Evolutionary conservation across 2,888 invertebrate species (phyloP).

Genomic region (Penaeus monodon): DNA sequence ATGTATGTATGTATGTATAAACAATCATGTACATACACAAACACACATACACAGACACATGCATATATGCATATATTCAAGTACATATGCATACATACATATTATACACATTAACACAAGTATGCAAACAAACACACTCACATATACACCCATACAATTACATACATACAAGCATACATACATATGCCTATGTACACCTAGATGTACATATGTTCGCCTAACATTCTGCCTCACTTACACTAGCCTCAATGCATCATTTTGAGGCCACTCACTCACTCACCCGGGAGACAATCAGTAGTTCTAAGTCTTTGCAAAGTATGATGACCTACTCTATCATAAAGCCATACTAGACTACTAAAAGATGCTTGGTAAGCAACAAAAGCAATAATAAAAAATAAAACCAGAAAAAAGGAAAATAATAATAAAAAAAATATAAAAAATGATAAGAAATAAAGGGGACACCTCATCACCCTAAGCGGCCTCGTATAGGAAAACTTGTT

Average conservation of each 20-base stretch:
- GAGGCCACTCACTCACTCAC: constrained; percentile 32
- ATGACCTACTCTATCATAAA: constrained; percentile 46
- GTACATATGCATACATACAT: no score
- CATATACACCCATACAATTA: no score
- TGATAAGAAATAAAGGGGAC: background rate
- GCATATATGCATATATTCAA: no score
- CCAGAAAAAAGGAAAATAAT: background rate
- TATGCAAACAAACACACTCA: no score
- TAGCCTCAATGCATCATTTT: background rate
- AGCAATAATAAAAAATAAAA: constrained; percentile 25
- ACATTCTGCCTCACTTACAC: no score
- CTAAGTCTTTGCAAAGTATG: constrained; percentile 39
- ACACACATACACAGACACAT: no score
- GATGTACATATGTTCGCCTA: no score
- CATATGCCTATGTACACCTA: no score
- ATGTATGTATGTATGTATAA: no score
- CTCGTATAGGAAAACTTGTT: constrained; percentile 58
- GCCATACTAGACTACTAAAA: constrained; percentile 50
- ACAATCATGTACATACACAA: no score
- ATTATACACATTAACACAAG: no score
- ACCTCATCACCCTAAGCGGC: constrained; percentile 55
- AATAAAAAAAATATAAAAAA: background rate
- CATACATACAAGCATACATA: no score
- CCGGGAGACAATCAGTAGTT: constrained; percentile 29
- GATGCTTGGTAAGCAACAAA: constrained; percentile 52